Evolutionary conservation across 23 tunicate species (phyloP), one percentile per base, ranked within the genome.

Genomic region (Corella eumyota): DNA sequence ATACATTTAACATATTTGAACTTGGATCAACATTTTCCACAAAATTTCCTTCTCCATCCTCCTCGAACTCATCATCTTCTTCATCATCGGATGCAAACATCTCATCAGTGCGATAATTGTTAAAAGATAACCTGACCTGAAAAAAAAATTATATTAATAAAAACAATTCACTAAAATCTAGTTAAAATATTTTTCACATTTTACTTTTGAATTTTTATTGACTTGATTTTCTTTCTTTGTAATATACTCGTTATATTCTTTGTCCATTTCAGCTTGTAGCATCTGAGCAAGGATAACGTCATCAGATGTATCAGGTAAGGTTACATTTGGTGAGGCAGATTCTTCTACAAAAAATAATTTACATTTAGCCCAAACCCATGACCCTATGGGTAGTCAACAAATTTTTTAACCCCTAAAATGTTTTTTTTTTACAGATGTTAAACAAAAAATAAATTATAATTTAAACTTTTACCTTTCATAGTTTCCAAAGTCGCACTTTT

Each of bases 201-300:
- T 40, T 40, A 85, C 85, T 69, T 85, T 85, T 22, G 85, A 77
- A 50, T 69, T 72, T 65, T 71, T 56, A 51, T 85, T 85, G 4
- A 85, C 70, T 9, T 68, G 71, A 33, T 60, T 47, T 66, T 85
- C 95, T 66, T 85, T 65, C 31, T 60, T 34, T 51, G 79, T 38
- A 36, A 85, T 2, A 34, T 70, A 61, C 52, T 77, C 60, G 61
- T 85, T 85, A 50, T 77, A 85, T 59, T 85, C 95, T 40, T 71
- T 71, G 45, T 85, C 95, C 66, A 76, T 50, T 50, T 85, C 67
- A 24, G 79, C 65, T 85, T 85, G 95, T 17, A 85, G 53, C 61
- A 77, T 70, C 32, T 65, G 85, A 38, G 95, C 95, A 36, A 85
- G 64, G 1, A 80, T 47, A 19, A 53, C 78, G 66, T 85, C 95